Percentiles rank a stretch among this genome's conserved stretches.
Conservation (phyloP, 2,888 invertebrate genomes). For the Tricholauxania praeusta region DNA sequence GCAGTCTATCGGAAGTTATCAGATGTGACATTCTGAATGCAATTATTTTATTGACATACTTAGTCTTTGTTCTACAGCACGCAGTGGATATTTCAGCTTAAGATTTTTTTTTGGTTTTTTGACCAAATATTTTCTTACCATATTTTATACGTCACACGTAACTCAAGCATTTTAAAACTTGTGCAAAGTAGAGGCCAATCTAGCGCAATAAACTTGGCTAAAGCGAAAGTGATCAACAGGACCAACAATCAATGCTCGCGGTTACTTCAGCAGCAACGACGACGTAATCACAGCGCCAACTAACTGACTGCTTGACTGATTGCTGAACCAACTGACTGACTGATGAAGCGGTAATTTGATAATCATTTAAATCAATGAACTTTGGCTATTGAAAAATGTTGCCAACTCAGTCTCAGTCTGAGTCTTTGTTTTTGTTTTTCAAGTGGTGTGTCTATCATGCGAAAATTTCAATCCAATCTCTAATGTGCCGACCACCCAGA, state of each 20-base stretch:
- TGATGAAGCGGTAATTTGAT: constrained; percentile 20
- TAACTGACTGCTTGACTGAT: not conserved
- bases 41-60: too few relatives aligned
- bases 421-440: not conserved
- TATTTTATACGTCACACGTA: too few relatives aligned
- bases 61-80: too few relatives aligned
- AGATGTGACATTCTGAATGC: too few relatives aligned
- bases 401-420: too few relatives aligned
- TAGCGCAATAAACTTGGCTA: not conserved
- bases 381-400: constrained; percentile 5
- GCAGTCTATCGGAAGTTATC: too few relatives aligned
- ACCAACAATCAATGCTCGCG: not conserved
- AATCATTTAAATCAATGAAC: constrained; percentile 34
- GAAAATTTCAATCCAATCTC: not conserved
- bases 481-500: constrained; percentile 20
- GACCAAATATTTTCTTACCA: too few relatives aligned
- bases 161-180: too few relatives aligned
- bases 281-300: not conserved
- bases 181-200: too few relatives aligned
- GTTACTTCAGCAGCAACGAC: not conserved
- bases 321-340: constrained; percentile 9
- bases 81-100: too few relatives aligned
- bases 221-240: constrained; percentile 25
- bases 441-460: too few relatives aligned
- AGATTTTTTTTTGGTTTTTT: too few relatives aligned